These are phyloP conservation scores for Mormyrus iriodes DNA, from an alignment of 2,113 vertebrate genomes.

Conservation along the genomic window DNA sequence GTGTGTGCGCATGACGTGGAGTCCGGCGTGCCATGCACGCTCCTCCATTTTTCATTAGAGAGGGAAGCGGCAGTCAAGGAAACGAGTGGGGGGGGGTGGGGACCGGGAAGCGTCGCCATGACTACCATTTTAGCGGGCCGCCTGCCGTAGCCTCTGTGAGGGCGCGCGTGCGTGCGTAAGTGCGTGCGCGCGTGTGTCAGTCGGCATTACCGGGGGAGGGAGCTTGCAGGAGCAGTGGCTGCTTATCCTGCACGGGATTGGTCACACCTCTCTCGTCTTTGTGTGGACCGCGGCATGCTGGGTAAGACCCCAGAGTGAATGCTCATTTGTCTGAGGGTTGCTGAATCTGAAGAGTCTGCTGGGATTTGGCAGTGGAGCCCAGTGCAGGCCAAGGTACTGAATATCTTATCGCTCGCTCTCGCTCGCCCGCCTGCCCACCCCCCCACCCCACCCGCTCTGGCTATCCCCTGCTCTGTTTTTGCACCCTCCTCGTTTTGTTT, in stretches of 20 bases:
- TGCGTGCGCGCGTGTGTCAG: background rate
- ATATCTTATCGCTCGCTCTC: constrained; percentile 32
- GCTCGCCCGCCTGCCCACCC: background rate
- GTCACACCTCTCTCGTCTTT: constrained; percentile 94
- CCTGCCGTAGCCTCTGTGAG: constrained; percentile 53
- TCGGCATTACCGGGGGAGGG: constrained; percentile 64
- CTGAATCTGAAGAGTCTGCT: constrained; percentile 63
- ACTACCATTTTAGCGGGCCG: constrained; percentile 69
- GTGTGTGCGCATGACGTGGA: background rate
- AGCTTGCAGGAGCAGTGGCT: constrained; percentile 43
- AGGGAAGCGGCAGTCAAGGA: constrained; percentile 28
- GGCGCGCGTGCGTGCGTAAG: background rate
- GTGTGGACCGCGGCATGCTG: constrained; percentile 80
- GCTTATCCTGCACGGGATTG: constrained; percentile 77
- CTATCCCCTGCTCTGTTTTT: background rate
- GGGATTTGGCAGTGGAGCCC: constrained; percentile 60
- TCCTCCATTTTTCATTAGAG: constrained; percentile 59
- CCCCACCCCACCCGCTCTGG: background rate
- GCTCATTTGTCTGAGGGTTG: constrained; percentile 76
- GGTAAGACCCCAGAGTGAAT: constrained; percentile 79
- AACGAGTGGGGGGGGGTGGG: constrained; percentile 53
- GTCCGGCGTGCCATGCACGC: background rate
- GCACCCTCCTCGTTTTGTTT: background rate
- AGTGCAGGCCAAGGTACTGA: constrained; percentile 60
- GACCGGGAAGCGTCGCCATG: constrained; percentile 80